These are phyloP conservation scores for Melanerpes formicivorus DNA, from an alignment of 2,113 vertebrate species.

Conservation along the genomic window DNA sequence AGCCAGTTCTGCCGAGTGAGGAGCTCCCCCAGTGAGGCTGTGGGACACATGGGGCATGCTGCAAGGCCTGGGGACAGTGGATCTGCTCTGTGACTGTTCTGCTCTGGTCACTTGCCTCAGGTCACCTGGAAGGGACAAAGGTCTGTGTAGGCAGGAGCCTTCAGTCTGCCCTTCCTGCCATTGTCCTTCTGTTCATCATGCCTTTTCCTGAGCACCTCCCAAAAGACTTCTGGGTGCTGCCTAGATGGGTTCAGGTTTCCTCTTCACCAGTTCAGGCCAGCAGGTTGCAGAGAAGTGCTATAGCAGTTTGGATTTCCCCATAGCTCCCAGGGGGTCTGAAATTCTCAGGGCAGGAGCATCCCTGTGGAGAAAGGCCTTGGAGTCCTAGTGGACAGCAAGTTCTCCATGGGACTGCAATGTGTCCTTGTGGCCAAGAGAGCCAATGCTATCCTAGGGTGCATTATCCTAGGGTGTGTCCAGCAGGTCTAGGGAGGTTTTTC, in stretches of 20 bases:
- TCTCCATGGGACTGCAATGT: too few species aligned
- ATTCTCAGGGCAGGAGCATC: not conserved
- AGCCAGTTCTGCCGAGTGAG: not conserved
- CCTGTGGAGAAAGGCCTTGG: too few species aligned
- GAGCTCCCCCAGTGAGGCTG: not conserved
- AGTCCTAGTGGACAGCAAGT: too few species aligned
- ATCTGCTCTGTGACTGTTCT: not conserved
- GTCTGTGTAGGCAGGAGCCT: not conserved
- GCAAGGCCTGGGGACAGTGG: not conserved
- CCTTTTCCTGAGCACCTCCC: not conserved
- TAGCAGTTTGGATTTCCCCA: not conserved
- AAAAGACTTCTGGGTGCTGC: not conserved
- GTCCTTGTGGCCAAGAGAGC: too few species aligned
- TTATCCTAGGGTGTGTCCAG: too few species aligned
- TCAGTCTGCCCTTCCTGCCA: conserved; percentile 9
- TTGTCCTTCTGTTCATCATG: not conserved
- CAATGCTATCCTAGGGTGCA: too few species aligned
- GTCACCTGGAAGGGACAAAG: not conserved
- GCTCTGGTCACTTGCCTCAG: not conserved
- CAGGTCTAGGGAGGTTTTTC: too few species aligned
- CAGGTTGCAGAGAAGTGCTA: not conserved
- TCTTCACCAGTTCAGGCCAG: not conserved
- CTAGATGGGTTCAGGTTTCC: not conserved
- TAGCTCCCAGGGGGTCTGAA: not conserved
- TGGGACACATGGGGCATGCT: accelerated